Evolutionary conservation across 64 coral and sea anemone genomes (phyloP).

Genomic region (Dendronephthya gigantea): DNA sequence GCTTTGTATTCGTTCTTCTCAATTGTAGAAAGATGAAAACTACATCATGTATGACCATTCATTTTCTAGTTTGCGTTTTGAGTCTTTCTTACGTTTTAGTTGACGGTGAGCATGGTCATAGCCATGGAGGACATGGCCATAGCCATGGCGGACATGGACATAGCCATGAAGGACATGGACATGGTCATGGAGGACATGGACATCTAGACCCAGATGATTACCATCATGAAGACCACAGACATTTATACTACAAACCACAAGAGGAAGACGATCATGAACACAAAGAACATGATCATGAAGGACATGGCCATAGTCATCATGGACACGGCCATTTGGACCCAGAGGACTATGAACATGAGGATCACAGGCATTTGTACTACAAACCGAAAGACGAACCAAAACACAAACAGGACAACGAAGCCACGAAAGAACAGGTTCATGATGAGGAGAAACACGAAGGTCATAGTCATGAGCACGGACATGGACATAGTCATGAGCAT

Average conservation of each 20-base stretch:
- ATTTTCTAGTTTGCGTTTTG: not conserved
- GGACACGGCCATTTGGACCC: not conserved
- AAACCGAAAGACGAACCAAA: not conserved
- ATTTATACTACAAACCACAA: slow-evolving; percentile 9
- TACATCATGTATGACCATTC: not conserved
- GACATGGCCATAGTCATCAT: slow-evolving; percentile 43
- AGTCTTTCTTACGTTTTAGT: not conserved
- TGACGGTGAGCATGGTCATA: not conserved
- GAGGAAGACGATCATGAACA: not conserved
- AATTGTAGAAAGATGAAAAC: not conserved
- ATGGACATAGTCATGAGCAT: not conserved
- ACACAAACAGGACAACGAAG: not conserved
- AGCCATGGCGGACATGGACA: slow-evolving; percentile 35
- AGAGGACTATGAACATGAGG: not conserved
- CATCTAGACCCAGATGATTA: not conserved
- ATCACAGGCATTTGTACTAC: slow-evolving; percentile 20
- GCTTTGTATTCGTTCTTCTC: not conserved
- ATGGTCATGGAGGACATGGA: slow-evolving; percentile 4
- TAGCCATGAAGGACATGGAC: slow-evolving; percentile 8
- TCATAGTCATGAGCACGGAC: slow-evolving; percentile 19
- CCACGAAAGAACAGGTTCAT: not conserved
- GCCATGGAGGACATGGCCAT: slow-evolving; percentile 40
- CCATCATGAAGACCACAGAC: not conserved
- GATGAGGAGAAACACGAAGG: slow-evolving; percentile 12
- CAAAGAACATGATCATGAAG: not conserved